Evolutionary conservation across 2,888 invertebrate species (phyloP), one percentile per base, ranked within the genome.

Genomic region (Hirudinaria manillensis): DNA sequence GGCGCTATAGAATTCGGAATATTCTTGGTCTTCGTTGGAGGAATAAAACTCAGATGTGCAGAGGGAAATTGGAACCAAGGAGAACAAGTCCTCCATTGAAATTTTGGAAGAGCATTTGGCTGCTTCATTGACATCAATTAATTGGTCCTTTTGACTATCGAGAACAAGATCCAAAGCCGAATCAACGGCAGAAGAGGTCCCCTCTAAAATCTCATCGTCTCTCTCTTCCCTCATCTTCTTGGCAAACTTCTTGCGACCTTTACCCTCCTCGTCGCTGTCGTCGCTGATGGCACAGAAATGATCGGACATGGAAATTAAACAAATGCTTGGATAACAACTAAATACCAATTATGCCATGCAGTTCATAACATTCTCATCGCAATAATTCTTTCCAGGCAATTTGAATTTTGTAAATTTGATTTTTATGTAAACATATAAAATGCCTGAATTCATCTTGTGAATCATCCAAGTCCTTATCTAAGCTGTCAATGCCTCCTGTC

Each of bases 401-500:
- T 27, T 27, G 61, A 24, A 61, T 61, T 56, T 27, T 3, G 6
- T 16, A 53, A 53, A 53, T 53, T 21, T 16, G 7, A 61, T 19
- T 61, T 10, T 4, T 27, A 61, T 16, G 55, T 45, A 29, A 61
- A 34, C 19, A 24, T 10, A 72, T 19, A 19, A 56, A 24, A 16
- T 29, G 53, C 72, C 55, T 72, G 55, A 27, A 24, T 51, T 72
- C 72, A 45, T 72, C 72, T 27, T 38, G 45, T 45, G 70, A 70
- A 24, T 73, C 73, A 65, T 73, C 65, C 10, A 61, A 2, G 3
- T 73, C 73, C 32, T 65, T 65, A n/a, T 70, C 70, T 29, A 32
- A 24, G 32, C 7, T 53, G 29, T 77, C 79, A 16, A 36, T 36
- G 34, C 70, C 68, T 29, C 78, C 78, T 10, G 83, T 81, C 66